Base-by-base conservation (phyloP, 2,888 invertebrate species). In the Pachycephus smyrnensis region DNA sequence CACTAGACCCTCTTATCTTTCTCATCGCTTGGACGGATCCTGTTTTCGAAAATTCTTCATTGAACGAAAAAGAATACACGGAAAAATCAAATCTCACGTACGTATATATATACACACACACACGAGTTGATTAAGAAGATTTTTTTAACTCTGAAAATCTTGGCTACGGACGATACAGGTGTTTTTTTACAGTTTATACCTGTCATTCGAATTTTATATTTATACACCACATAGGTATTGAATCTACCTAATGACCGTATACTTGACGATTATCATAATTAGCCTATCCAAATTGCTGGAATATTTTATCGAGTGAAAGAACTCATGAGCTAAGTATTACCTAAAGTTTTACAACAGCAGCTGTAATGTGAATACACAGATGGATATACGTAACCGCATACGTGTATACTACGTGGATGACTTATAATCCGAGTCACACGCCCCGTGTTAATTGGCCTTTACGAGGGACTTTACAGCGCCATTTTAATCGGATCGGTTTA, bases 401-500 rank as follows among this genome's bases (percentile, higher is more conserved):
- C 55, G 23, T 55, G 15, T 55, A 23, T 15, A 55, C 55, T 9
- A 23, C 30, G 35, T 30, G 9, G 79, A 79, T 84, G 86, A 86
- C 84, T 88, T 87, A 87, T 85, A 89, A 88, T 88, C 84, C 85
- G 80, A 84, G 84, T 89, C 86, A 84, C 87, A 84, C 86, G 82
- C 80, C 79, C 73, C 73, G 88, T 87, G 89, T 90, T 90, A 89
- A 90, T 89, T 89, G 89, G 88, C 83, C 78, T 81, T 80, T 82
- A 81, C 80, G 76, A 69, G 73, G 79, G 75, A 74, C 77, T 77
- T 73, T 80, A 80, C 79, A 81, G 78, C 79, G 81, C 79, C 83
- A 83, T 82, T 85, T 88, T 89, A 89, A 88, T 88, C 86, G 88
- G 85, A 87, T 88, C 87, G 86, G 83, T 89, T 90, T 90, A 89